phyloP scores from a whole-genome alignment of 2,888 invertebrate genomes.

The Eupithecia abbreviata region DNA sequence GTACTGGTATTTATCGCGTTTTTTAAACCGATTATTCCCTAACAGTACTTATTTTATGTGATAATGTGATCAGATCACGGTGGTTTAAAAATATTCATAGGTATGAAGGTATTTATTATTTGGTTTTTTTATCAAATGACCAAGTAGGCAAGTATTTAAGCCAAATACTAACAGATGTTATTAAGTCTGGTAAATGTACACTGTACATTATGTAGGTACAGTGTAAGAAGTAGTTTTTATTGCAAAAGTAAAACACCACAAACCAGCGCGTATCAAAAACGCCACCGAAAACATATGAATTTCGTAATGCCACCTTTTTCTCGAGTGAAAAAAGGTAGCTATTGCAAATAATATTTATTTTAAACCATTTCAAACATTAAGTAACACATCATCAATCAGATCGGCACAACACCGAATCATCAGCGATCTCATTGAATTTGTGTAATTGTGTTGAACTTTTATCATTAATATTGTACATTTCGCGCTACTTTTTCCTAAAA shows the following conservation, averaged over 20 bases:
- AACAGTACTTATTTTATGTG: no score
- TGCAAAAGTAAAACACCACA: background rate
- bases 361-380: background rate
- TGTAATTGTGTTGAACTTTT: slow-evolving; percentile 31
- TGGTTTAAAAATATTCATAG: no score
- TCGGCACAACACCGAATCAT: slow-evolving; percentile 55
- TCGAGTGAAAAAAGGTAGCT: background rate
- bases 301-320: background rate
- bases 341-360: background rate
- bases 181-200: background rate
- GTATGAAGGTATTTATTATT: no score
- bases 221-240: background rate
- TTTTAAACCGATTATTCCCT: no score
- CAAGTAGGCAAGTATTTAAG: no score
- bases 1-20: no score
- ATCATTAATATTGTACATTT: slow-evolving; percentile 57
- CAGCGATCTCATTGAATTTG: slow-evolving; percentile 33
- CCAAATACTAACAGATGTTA: no score
- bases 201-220: background rate
- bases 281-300: background rate
- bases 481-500: slow-evolving; percentile 35
- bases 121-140: no score
- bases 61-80: no score
- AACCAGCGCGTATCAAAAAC: background rate
- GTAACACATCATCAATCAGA: slow-evolving; percentile 66